Percentiles rank a stretch among this genome's conserved stretches.
phyloP scores from a whole-genome alignment of 2,113 vertebrate species.

The Zosterops japonicus region DNA sequence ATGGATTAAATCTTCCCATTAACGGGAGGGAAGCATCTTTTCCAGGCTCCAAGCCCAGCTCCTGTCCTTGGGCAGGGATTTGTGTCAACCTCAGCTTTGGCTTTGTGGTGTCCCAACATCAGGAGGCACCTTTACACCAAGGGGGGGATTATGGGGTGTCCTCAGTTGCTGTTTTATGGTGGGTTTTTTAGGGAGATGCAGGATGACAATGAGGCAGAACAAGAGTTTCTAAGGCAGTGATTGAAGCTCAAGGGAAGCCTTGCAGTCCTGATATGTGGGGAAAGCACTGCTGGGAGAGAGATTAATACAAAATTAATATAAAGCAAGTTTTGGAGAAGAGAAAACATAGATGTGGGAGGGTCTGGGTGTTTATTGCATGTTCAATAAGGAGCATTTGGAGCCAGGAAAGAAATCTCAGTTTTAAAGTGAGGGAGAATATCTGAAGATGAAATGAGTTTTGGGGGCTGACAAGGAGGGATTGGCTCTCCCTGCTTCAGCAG shows the following conservation, averaged over 20 bases:
- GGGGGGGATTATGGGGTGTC: background rate
- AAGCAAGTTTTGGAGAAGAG: background rate
- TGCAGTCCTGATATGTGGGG: background rate
- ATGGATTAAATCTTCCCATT: background rate
- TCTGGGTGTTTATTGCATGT: background rate
- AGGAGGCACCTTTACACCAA: background rate
- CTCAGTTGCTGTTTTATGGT: background rate
- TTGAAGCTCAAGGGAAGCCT: background rate
- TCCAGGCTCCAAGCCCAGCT: background rate
- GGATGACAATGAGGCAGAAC: background rate
- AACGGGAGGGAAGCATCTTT: background rate
- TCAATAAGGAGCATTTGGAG: background rate
- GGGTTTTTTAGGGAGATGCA: background rate
- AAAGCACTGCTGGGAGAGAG: background rate
- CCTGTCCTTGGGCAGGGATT: background rate
- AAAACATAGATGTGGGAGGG: background rate
- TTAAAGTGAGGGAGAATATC: background rate
- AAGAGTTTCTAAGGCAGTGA: background rate
- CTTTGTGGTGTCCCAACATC: background rate
- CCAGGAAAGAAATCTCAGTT: background rate
- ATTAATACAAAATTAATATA: background rate
- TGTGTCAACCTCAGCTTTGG: background rate
- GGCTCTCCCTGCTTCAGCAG: background rate
- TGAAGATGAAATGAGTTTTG: background rate
- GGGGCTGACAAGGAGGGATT: background rate